Conservation (phyloP, 2,113 vertebrate genomes). For the Phalacrocorax aristotelis region DNA sequence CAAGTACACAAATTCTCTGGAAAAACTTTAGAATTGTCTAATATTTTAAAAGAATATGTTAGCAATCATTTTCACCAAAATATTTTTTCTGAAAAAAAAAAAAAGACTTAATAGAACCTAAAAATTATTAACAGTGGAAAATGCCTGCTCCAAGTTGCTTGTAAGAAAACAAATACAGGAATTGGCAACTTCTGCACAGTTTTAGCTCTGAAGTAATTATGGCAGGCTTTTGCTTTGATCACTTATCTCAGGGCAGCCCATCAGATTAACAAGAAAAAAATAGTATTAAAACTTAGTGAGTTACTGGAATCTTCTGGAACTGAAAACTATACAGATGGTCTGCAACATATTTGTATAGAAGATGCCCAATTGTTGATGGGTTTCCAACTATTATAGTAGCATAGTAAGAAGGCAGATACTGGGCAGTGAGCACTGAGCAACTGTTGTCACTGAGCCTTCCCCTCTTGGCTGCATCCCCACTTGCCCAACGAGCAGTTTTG, state of each 20-base stretch:
- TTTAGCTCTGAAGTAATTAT: conserved; percentile 29
- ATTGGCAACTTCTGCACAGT: conserved; percentile 17
- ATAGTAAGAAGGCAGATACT: conserved; percentile 67
- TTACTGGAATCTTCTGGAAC: conserved; percentile 68
- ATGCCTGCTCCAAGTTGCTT: not conserved
- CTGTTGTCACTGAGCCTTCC: conserved; percentile 68
- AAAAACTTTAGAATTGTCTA: not conserved
- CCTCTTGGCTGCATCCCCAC: conserved; percentile 71
- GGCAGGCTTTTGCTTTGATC: conserved; percentile 29
- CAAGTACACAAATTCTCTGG: not conserved
- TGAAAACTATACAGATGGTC: conserved; percentile 70
- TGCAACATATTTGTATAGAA: conserved; percentile 61
- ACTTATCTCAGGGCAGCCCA: conserved; percentile 36
- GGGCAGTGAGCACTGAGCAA: conserved; percentile 69
- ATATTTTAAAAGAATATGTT: not conserved
- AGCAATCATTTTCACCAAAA: not conserved
- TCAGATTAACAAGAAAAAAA: conserved; percentile 32
- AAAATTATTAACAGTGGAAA: not conserved
- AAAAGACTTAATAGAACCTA: not conserved
- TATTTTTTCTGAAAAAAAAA: not conserved
- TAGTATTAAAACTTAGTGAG: conserved; percentile 57
- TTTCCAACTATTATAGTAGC: conserved; percentile 66
- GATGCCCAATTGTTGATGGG: conserved; percentile 59
- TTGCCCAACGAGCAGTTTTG: conserved; percentile 61
- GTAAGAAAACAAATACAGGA: conserved; percentile 27